Conservation (phyloP, 2,797 vertebrate genomes). For the Cirrhinus molitorella region DNA sequence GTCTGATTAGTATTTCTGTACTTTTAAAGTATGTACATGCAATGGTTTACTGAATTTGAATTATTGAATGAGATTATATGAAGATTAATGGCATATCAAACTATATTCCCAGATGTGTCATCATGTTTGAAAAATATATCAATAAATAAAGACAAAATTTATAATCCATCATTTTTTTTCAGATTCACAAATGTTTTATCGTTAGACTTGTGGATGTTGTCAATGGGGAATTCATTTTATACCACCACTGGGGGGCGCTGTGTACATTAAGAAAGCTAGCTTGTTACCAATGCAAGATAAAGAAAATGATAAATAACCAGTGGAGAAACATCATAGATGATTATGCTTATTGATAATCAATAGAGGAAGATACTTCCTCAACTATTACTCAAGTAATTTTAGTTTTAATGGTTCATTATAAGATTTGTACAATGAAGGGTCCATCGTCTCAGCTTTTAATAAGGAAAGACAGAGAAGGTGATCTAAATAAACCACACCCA, state of each 20-base stretch:
- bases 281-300: too few species aligned
- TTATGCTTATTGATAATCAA: too few species aligned
- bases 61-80: background rate
- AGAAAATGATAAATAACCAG: too few species aligned
- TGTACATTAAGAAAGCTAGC: too few species aligned
- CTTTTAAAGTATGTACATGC: background rate
- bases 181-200: background rate
- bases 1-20: background rate
- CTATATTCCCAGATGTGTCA: background rate
- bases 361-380: too few species aligned
- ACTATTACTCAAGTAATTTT: too few species aligned
- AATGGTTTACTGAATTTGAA: background rate
- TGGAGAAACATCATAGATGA: too few species aligned
- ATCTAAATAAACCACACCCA: constrained; percentile 18
- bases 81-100: background rate
- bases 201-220: background rate
- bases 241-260: background rate
- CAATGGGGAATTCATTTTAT: background rate
- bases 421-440: background rate
- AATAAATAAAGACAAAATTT: background rate
- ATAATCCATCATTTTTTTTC: background rate
- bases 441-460: background rate
- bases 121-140: background rate
- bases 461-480: background rate
- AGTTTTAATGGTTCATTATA: background rate